A percentile compares a stretch with the other conserved stretches of the same genome.
These are phyloP conservation scores for Fregata magnificens DNA, from an alignment of 2,113 vertebrate species.

Conservation along the genomic window DNA sequence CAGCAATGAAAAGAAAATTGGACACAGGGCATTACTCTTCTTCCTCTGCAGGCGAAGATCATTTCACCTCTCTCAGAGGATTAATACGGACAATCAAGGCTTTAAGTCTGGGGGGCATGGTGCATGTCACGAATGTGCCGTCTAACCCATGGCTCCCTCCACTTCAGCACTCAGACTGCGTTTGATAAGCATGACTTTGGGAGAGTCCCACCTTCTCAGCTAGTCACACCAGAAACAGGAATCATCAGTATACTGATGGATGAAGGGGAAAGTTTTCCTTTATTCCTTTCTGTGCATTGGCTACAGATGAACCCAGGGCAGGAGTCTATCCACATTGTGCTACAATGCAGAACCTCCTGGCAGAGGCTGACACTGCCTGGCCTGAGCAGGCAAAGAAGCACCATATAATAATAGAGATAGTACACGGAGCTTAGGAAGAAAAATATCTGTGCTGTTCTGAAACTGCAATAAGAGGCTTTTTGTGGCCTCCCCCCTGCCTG, in stretches of 20 bases:
- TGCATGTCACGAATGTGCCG: rapidly evolving
- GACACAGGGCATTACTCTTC: slow-evolving; percentile 67
- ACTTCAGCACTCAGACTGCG: background rate
- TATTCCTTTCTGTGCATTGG: background rate
- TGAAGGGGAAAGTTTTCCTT: background rate
- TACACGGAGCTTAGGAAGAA: background rate
- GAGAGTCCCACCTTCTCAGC: background rate
- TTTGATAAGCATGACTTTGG: background rate
- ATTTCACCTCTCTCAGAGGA: background rate
- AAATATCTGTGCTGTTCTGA: background rate
- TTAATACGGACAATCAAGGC: background rate
- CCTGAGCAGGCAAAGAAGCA: background rate
- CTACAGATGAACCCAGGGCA: background rate
- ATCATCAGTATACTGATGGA: background rate
- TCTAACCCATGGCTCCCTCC: background rate
- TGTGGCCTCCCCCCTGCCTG: background rate
- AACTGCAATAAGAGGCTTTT: background rate
- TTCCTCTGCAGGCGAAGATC: slow-evolving; percentile 33
- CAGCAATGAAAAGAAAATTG: slow-evolving; percentile 69
- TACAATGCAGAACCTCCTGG: rapidly evolving
- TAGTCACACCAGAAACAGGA: background rate
- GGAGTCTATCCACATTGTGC: background rate
- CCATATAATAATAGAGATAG: rapidly evolving
- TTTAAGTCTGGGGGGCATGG: background rate
- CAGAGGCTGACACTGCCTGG: background rate